Evolutionary conservation across 1,140 invertebrate genomes (phyloP).

Genomic region (Orius insidiosus): DNA sequence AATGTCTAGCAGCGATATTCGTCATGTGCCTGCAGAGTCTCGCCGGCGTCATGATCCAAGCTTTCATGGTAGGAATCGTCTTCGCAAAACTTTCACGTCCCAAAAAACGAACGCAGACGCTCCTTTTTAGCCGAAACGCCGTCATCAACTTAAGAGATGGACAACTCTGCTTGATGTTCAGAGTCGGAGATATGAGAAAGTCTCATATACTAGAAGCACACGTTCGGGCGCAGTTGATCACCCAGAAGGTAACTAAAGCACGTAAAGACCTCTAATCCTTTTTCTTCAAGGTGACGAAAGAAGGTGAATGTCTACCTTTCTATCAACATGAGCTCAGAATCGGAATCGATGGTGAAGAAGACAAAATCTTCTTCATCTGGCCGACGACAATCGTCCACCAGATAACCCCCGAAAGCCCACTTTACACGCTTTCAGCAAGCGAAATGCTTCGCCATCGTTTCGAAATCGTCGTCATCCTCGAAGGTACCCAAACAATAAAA

Average conservation of each 20-base stretch:
- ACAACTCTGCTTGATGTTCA: slow-evolving; percentile 71
- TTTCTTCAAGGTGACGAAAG: slow-evolving; percentile 47
- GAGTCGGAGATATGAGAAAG: slow-evolving; percentile 86
- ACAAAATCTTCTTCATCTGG: slow-evolving; percentile 80
- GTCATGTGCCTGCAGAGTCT: slow-evolving; percentile 78
- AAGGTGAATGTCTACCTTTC: slow-evolving; percentile 63
- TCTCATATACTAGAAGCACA: slow-evolving; percentile 84
- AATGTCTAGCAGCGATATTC: slow-evolving; percentile 79
- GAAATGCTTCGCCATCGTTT: slow-evolving; percentile 70
- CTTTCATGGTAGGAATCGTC: slow-evolving; percentile 71
- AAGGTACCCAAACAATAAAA: too few relatives aligned
- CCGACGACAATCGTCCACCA: slow-evolving; percentile 74
- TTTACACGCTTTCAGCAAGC: slow-evolving; percentile 66
- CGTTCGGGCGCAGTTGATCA: slow-evolving; percentile 69
- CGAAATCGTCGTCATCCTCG: slow-evolving; percentile 85
- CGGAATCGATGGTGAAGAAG: slow-evolving; percentile 56
- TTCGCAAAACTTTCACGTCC: slow-evolving; percentile 75
- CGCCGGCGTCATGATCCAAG: slow-evolving; percentile 64
- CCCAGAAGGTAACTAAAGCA: slow-evolving; percentile 35
- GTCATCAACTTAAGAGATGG: slow-evolving; percentile 77
- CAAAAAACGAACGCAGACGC: slow-evolving; percentile 78
- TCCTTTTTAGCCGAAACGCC: slow-evolving; percentile 77
- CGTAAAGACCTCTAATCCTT: not conserved
- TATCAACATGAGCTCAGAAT: slow-evolving; percentile 63
- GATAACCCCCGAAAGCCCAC: slow-evolving; percentile 65